Conservation (phyloP, 2,113 vertebrate species). For the Pollimyrus isidori region DNA sequence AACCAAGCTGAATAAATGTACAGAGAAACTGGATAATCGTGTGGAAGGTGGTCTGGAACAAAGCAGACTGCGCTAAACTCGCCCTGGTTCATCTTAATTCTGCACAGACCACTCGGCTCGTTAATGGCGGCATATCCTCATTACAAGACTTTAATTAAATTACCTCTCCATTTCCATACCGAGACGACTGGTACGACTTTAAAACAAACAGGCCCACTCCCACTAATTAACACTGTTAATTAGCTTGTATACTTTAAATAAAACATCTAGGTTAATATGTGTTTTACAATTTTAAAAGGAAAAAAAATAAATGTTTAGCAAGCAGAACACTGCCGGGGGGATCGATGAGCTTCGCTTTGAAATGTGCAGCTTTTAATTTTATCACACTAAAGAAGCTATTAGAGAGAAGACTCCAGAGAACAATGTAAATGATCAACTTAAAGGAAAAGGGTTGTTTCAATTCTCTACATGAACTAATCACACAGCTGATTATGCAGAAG, state of each 20-base stretch:
- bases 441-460: constrained; percentile 94
- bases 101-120: not conserved
- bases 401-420: constrained; percentile 96
- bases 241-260: constrained; percentile 93
- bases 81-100: not conserved
- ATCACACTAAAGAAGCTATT: constrained; percentile 99
- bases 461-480: constrained; percentile 99
- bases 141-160: constrained; percentile 73
- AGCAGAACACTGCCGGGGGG: constrained; percentile 85
- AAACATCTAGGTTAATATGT: constrained; percentile 94
- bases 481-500: constrained; percentile 99
- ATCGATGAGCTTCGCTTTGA: constrained; percentile 96
- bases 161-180: constrained; percentile 99
- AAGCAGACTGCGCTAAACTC: not conserved
- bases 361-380: constrained; percentile 99
- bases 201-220: constrained; percentile 93
- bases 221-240: constrained; percentile 89
- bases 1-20: not conserved
- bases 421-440: constrained; percentile 99
- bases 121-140: constrained; percentile 71
- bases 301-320: constrained; percentile 39
- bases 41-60: not conserved
- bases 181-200: constrained; percentile 99
- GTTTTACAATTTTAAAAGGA: constrained; percentile 76
- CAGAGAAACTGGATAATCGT: not conserved